A percentile compares a stretch with the other conserved stretches of the same genome.
phyloP scores from a whole-genome alignment of 2,888 invertebrate genomes.

The Gerris lacustris region DNA sequence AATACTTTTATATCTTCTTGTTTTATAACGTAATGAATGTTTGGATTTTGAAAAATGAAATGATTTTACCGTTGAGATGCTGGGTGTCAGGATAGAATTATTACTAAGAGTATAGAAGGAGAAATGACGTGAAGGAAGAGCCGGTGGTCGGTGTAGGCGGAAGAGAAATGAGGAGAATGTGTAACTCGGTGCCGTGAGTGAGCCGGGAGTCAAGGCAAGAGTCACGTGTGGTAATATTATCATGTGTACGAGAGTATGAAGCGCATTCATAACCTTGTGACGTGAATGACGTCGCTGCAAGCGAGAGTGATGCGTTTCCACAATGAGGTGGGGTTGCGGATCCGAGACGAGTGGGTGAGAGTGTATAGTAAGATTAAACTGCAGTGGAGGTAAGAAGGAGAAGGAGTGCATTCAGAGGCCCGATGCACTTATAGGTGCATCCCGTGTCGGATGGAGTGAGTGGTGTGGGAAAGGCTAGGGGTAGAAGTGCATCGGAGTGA shows the following conservation, averaged over 20 bases:
- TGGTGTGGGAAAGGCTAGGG: not conserved
- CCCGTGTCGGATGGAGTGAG: no score
- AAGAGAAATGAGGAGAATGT: not conserved
- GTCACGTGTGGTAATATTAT: not conserved
- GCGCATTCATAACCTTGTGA: no score
- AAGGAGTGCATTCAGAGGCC: not conserved
- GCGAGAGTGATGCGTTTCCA: no score
- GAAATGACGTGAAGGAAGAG: not conserved
- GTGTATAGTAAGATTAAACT: not conserved
- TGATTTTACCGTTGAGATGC: no score
- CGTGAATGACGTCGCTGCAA: no score
- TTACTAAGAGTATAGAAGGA: not conserved
- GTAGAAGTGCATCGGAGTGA: not conserved
- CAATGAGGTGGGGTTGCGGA: no score
- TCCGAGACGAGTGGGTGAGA: not conserved
- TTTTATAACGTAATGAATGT: no score
- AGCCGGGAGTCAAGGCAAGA: not conserved
- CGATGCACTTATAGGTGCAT: not conserved
- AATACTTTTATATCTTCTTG: no score
- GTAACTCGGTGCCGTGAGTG: no score
- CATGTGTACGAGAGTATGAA: no score
- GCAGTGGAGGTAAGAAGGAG: not conserved
- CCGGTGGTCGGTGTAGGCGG: not conserved
- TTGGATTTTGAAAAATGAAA: no score
- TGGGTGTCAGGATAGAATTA: not conserved